Percentiles rank a stretch among this genome's conserved stretches.
Evolutionary conservation across 1,140 invertebrate species (phyloP).

Genomic region (Drosophila cardini): DNA sequence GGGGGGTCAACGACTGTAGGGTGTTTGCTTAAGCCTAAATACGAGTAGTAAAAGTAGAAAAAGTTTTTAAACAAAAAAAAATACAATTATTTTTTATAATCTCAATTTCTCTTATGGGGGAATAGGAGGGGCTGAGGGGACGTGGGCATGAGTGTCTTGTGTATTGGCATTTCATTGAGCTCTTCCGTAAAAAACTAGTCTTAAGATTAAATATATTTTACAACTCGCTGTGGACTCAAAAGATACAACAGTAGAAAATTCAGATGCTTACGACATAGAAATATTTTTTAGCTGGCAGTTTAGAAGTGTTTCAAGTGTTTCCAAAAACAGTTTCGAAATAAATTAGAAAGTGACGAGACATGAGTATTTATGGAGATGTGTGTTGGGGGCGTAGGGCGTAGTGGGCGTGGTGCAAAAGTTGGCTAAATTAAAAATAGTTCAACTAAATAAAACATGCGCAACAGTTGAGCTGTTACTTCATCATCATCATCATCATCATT

Average conservation of each 20-base stretch:
- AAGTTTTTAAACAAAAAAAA: constrained; percentile 13
- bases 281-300: constrained; percentile 35
- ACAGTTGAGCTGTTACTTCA: constrained; percentile 34
- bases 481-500: constrained; percentile 17
- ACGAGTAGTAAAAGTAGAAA: constrained; percentile 34
- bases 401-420: constrained; percentile 45
- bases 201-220: constrained; percentile 71
- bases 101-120: constrained; percentile 52
- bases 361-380: constrained; percentile 3
- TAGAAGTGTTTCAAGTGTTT: no score
- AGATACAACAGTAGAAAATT: constrained; percentile 29
- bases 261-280: constrained; percentile 25
- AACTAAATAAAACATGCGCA: constrained; percentile 50
- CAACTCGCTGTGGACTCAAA: constrained; percentile 46
- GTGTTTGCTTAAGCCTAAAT: constrained; percentile 33
- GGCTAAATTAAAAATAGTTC: constrained; percentile 64
- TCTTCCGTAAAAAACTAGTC: constrained; percentile 50
- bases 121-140: neutral
- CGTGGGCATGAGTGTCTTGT: neutral
- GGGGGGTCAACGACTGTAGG: no score
- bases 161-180: constrained; percentile 48
- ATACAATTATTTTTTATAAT: constrained; percentile 52
- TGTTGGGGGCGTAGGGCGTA: constrained; percentile 20
- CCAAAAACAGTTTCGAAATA: constrained; percentile 30
- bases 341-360: constrained; percentile 41